Evolutionary conservation across 2,113 vertebrate genomes (phyloP), one percentile per base, ranked within the genome.

Genomic region (Pavo muticus): DNA sequence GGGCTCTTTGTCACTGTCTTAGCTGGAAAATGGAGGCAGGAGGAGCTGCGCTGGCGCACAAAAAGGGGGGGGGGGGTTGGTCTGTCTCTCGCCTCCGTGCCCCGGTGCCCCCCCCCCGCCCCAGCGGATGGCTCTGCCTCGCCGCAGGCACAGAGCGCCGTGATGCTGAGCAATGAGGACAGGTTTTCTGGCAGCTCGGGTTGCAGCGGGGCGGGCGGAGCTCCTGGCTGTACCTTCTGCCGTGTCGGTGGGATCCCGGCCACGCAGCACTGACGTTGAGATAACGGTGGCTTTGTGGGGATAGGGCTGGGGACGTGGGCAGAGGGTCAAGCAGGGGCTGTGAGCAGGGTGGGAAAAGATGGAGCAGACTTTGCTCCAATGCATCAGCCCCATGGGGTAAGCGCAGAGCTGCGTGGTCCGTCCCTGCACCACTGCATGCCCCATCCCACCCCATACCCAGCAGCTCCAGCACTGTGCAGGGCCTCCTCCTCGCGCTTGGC

Each of bases 141-240:
- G 13, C 72, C 24, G 4, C 11, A 0, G 56, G 11, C n/a, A 42
- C 48, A 0, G 14, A 24, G 52, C 29, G 32, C 5, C 0, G 27
- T 30, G 54, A n/a, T 45, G 50, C 69, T 20, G 10, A 80, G 59
- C 8, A 2, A 24, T 30, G 44, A 78, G 48, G 47, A 30, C 0
- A 2, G 24, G 8, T 39, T 63, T 67, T 61, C 32, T 39, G 15
- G 59, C 61, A 48, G 88, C 84, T 50, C 1, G 4, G 59, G 19
- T 50, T 4, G 1, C 30, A 42, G 1, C 0, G 0, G 52, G 52
- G 52, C 5, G 27, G 18, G 19, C 11, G 68, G 37, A 69, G 24
- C 68, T 81, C 56, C 87, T 75, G 44, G 63, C 77, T 2, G 0
- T 74, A 70, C 20, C 40, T 82, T 81, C 79, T 71, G 21, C 32